Evolutionary conservation across 2,113 vertebrate species (phyloP).

Genomic region (Polypterus bichir): DNA sequence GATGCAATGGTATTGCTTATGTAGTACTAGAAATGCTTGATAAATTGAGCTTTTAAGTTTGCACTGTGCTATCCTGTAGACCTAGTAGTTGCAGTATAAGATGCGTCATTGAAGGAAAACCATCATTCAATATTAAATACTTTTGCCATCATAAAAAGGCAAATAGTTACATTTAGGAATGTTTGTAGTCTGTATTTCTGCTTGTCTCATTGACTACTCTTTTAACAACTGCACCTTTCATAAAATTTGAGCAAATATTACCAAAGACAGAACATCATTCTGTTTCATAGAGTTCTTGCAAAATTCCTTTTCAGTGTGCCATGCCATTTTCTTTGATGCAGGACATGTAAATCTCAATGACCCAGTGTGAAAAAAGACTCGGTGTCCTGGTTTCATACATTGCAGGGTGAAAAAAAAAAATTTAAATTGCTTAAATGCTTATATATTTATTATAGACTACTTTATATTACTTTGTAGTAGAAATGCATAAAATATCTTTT

Average conservation of each 20-base stretch:
- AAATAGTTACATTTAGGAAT: conserved; percentile 23
- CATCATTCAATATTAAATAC: conserved; percentile 4
- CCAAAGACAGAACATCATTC: conserved; percentile 21
- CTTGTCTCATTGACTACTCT: conserved; percentile 19
- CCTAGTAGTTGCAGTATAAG: conserved; percentile 10
- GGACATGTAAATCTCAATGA: conserved; percentile 17
- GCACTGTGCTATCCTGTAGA: not conserved
- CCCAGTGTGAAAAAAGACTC: too few species aligned
- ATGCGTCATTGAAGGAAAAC: not conserved
- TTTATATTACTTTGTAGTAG: too few species aligned
- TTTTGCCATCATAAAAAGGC: conserved; percentile 7
- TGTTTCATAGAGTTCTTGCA: conserved; percentile 28
- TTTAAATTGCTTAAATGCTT: too few species aligned
- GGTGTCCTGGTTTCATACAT: too few species aligned
- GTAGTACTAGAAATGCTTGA: too few species aligned
- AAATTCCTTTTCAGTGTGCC: conserved; percentile 35
- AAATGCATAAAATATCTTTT: too few species aligned
- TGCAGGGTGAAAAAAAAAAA: too few species aligned
- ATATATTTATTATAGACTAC: too few species aligned
- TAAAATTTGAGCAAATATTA: conserved; percentile 25
- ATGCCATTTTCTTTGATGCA: conserved; percentile 12
- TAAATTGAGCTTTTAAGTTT: too few species aligned
- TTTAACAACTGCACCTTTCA: conserved; percentile 39
- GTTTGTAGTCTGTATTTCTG: conserved; percentile 29
- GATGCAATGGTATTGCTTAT: too few species aligned